Conservation (phyloP, 2,797 vertebrate genomes). For the Hafferia zeledoni region DNA sequence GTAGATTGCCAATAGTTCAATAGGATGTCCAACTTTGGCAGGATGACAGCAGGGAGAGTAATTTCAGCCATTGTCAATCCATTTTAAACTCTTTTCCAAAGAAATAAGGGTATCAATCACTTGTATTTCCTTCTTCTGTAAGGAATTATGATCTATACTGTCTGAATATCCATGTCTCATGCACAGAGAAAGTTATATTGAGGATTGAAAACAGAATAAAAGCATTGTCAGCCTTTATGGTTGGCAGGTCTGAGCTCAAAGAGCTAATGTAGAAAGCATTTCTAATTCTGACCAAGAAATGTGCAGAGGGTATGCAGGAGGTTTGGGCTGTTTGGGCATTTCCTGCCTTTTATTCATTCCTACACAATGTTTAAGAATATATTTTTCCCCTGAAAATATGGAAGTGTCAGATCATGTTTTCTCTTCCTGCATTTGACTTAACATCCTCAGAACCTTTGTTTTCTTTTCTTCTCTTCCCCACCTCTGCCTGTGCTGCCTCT, state of each 20-base stretch:
- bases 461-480: neutral
- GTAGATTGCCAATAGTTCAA: neutral
- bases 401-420: constrained; percentile 4
- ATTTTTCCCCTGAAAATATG: neutral
- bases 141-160: constrained; percentile 3
- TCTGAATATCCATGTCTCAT: constrained; percentile 7
- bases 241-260: neutral
- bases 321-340: neutral
- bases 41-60: constrained; percentile 15
- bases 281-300: neutral
- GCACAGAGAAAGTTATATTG: neutral
- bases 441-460: neutral
- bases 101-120: constrained; percentile 34
- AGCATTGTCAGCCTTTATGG: neutral
- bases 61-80: constrained; percentile 47
- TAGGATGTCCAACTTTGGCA: constrained; percentile 18
- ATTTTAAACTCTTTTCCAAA: constrained; percentile 53
- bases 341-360: neutral
- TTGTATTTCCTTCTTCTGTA: constrained; percentile 3
- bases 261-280: neutral
- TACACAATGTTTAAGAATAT: neutral
- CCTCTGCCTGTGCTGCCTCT: neutral
- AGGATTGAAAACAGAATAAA: neutral
- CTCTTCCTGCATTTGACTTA: neutral
- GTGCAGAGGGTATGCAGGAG: neutral